These are phyloP conservation scores for Drosophila mayaguana DNA, from an alignment of 2,888 invertebrate species.

Conservation along the genomic window DNA sequence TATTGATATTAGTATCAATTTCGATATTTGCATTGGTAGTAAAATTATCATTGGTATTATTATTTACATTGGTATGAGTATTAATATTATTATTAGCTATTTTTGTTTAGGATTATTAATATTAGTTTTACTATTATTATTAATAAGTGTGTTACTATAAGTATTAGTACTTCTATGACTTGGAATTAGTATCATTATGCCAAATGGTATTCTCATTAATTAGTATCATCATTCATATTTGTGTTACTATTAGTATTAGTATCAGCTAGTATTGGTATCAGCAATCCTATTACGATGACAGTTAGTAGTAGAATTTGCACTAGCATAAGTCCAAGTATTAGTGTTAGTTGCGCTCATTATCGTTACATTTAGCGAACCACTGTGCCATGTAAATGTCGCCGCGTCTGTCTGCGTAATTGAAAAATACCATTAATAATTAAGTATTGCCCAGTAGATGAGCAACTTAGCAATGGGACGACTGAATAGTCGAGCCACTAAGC, in stretches of 20 bases:
- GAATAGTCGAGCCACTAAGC: slow-evolving; percentile 12
- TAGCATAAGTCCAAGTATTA: no score
- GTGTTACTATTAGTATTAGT: not conserved
- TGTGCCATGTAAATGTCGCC: slow-evolving; percentile 66
- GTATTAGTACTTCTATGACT: not conserved
- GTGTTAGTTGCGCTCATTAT: not conserved
- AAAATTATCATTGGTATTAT: not conserved
- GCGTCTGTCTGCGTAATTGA: slow-evolving; percentile 73
- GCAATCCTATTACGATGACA: not conserved
- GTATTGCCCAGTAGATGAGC: slow-evolving; percentile 39
- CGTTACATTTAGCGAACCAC: slow-evolving; percentile 30
- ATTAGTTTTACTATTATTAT: not conserved
- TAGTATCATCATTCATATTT: not conserved
- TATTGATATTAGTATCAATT: not conserved
- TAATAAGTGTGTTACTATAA: not conserved
- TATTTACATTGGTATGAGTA: not conserved
- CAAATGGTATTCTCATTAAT: no score
- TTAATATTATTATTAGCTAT: no score
- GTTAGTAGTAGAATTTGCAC: not conserved
- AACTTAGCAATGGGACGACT: slow-evolving; percentile 20
- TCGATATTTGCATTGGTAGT: not conserved
- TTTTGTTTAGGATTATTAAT: not conserved
- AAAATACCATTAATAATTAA: slow-evolving; percentile 71
- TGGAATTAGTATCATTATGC: not conserved
- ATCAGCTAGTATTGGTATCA: not conserved